phyloP scores from a whole-genome alignment of 2,113 vertebrate species.

The Xenus cinereus region DNA sequence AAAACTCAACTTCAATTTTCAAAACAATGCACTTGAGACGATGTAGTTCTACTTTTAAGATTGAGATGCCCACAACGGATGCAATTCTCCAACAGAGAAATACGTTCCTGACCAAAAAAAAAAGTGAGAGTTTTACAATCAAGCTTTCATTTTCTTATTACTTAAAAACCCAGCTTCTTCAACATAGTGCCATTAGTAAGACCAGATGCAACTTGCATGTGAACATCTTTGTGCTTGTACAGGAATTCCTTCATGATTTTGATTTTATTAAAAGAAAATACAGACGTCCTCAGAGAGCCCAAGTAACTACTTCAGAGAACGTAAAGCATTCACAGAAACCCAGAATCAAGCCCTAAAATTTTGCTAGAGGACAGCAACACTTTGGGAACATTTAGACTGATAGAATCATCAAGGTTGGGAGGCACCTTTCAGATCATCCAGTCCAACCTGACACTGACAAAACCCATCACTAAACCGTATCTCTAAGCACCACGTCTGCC shows the following conservation, averaged over 20 bases:
- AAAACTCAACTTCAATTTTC: neutral
- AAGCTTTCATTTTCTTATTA: neutral
- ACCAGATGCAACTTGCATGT: constrained; percentile 48
- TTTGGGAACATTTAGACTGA: constrained; percentile 58
- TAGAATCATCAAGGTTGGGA: neutral
- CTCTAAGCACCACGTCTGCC: neutral
- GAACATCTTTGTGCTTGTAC: constrained; percentile 43
- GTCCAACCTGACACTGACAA: neutral
- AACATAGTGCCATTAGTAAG: constrained; percentile 57
- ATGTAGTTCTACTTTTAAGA: neutral
- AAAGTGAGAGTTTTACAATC: neutral
- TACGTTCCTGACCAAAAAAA: neutral
- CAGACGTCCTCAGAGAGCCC: accelerated
- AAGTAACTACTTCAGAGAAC: neutral
- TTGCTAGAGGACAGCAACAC: constrained; percentile 60
- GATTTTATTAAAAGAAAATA: neutral
- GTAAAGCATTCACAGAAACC: neutral
- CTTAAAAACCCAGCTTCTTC: constrained; percentile 68
- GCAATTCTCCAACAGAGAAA: neutral
- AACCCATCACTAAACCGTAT: neutral
- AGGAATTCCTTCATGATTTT: neutral
- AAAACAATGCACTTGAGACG: neutral
- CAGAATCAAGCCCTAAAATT: neutral
- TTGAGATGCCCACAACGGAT: neutral
- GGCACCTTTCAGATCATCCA: neutral